Conservation (phyloP, 1,140 invertebrate genomes). For the Globodera rostochiensis region DNA sequence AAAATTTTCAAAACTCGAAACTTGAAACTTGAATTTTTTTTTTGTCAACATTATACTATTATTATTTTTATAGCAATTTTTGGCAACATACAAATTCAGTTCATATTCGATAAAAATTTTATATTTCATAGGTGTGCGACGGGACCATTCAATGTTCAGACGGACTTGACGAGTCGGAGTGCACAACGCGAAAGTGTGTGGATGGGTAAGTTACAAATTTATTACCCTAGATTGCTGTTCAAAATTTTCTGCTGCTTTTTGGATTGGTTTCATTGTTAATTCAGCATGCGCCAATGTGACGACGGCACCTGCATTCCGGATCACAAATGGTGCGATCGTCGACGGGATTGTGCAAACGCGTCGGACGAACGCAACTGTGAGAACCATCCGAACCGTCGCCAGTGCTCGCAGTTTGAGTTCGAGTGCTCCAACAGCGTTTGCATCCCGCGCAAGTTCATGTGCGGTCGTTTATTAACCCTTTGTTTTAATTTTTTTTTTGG, state of each 20-base stretch:
- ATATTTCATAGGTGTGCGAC: slow-evolving; percentile 47
- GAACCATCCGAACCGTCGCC: slow-evolving; percentile 43
- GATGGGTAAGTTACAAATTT: slow-evolving; percentile 2
- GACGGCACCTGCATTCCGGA: slow-evolving; percentile 60
- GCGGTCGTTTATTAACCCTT: slow-evolving; percentile 7
- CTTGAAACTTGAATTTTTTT: neutral
- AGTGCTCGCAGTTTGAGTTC: slow-evolving; percentile 59
- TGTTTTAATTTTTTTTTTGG: neutral
- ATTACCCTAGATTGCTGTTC: too few relatives aligned
- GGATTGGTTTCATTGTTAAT: too few relatives aligned
- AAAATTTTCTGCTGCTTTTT: too few relatives aligned
- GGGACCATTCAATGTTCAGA: slow-evolving; percentile 64
- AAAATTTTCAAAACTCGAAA: too few relatives aligned
- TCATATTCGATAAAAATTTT: neutral
- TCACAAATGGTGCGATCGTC: slow-evolving; percentile 59
- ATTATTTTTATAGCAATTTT: neutral
- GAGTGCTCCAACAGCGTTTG: slow-evolving; percentile 62
- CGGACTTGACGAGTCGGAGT: slow-evolving; percentile 61
- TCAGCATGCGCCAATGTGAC: slow-evolving; percentile 53
- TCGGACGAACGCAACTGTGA: slow-evolving; percentile 62
- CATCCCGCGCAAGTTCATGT: slow-evolving; percentile 61
- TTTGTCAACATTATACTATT: slow-evolving; percentile 21
- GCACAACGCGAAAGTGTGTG: slow-evolving; percentile 51
- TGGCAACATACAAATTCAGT: too few relatives aligned
- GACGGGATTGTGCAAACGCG: slow-evolving; percentile 57